These are phyloP conservation scores for Mercenaria mercenaria DNA, from an alignment of 1,140 invertebrate genomes.

Conservation along the genomic window DNA sequence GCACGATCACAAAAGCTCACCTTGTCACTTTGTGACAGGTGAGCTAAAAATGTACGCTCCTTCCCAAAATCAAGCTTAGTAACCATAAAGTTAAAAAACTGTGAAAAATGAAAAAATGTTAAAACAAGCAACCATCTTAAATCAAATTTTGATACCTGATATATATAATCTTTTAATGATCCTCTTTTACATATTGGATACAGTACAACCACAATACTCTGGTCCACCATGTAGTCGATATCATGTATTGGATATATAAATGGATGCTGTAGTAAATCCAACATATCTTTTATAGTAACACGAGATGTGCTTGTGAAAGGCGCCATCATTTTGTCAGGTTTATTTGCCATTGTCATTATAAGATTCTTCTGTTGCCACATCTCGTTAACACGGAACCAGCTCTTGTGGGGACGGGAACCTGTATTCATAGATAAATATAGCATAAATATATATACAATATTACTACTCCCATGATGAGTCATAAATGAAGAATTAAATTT, in stretches of 20 bases:
- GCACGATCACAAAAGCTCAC: no score
- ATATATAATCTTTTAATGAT: slow-evolving; percentile 57
- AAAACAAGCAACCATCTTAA: no score
- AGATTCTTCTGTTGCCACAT: not conserved
- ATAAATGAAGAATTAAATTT: no score
- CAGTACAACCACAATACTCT: slow-evolving; percentile 53
- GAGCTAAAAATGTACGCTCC: no score
- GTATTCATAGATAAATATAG: not conserved
- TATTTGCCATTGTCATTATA: slow-evolving; percentile 46
- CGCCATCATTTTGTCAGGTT: slow-evolving; percentile 13
- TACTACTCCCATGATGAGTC: no score
- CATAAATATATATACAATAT: no score
- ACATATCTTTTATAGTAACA: slow-evolving; percentile 41
- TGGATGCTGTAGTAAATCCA: slow-evolving; percentile 48
- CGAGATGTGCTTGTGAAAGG: not conserved
- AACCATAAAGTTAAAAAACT: no score
- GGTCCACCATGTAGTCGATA: slow-evolving; percentile 59
- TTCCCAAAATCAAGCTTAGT: no score
- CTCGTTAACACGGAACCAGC: slow-evolving; percentile 28
- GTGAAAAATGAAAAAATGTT: no score
- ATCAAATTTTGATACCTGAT: slow-evolving; percentile 31
- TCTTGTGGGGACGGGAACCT: slow-evolving; percentile 42
- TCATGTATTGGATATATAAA: slow-evolving; percentile 56
- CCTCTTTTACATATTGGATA: slow-evolving; percentile 34
- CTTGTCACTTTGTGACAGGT: no score